Evolutionary conservation across 92 coral and sea anemone species (phyloP).

Genomic region (Scolanthus callimorphus): DNA sequence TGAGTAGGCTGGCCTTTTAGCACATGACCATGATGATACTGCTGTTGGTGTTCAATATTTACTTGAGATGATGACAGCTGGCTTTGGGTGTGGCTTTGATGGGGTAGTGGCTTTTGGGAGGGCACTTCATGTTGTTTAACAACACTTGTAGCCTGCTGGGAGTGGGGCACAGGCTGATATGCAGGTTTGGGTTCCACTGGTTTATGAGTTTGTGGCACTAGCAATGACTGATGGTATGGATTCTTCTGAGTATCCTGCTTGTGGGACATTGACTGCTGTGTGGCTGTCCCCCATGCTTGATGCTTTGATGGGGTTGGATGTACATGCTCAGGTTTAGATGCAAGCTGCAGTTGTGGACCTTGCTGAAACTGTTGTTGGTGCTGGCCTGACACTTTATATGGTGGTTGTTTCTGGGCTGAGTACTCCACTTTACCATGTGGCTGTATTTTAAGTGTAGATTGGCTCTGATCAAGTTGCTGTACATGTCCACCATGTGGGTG

Average conservation of each 20-base stretch:
- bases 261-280: neutral
- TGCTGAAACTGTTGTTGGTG: conserved; percentile 8
- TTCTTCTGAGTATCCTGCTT: neutral
- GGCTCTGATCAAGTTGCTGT: no score
- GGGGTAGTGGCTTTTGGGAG: conserved; percentile 8
- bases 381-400: no score
- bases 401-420: no score
- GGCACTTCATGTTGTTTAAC: conserved; percentile 14
- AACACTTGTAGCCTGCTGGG: neutral
- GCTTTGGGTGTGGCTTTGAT: conserved; percentile 4
- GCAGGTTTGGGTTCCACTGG: neutral
- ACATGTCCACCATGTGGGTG: no score
- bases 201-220: neutral
- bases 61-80: conserved; percentile 3
- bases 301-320: neutral
- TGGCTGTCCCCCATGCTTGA: neutral
- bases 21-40: conserved; percentile 10
- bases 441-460: no score
- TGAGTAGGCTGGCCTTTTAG: neutral
- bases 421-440: no score
- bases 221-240: neutral
- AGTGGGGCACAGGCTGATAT: neutral
- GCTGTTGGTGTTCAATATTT: no score
- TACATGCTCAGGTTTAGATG: neutral
- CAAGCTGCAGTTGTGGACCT: neutral